These are phyloP conservation scores for Thaleichthys pacificus DNA, from an alignment of 2,797 vertebrate genomes.

Conservation along the genomic window DNA sequence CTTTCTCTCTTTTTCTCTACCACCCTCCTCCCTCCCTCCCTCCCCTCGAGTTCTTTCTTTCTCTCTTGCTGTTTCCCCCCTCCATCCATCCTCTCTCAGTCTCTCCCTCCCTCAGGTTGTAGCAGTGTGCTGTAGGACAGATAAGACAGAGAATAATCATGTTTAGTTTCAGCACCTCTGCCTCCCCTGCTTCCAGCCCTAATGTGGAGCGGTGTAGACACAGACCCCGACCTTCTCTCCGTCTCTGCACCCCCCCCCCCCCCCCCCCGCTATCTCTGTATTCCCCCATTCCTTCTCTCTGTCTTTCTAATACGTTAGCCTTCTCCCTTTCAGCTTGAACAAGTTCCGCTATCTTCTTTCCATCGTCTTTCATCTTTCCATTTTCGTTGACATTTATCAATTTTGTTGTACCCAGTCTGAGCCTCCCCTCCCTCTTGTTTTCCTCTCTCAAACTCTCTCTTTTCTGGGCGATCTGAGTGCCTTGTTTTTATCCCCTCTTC, in stretches of 20 bases:
- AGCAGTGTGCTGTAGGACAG: conserved; percentile 57
- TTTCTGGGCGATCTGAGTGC: neutral
- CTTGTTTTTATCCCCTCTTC: conserved; percentile 8
- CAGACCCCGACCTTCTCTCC: neutral
- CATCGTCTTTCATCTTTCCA: neutral
- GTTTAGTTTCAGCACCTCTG: conserved; percentile 52
- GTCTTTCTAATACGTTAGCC: neutral
- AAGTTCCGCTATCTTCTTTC: conserved; percentile 7
- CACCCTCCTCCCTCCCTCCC: neutral
- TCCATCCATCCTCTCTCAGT: conserved; percentile 55
- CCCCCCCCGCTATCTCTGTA: neutral
- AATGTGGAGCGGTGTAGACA: neutral
- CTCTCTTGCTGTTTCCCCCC: neutral
- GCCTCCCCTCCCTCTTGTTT: neutral
- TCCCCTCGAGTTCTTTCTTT: neutral
- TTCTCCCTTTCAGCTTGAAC: neutral
- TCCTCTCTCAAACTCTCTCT: conserved; percentile 13
- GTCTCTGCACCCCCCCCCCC: neutral
- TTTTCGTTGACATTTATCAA: neutral
- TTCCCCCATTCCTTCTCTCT: neutral
- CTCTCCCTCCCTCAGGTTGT: conserved; percentile 46
- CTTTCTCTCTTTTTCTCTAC: neutral
- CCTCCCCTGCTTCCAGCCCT: conserved; percentile 9
- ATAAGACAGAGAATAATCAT: conserved; percentile 64
- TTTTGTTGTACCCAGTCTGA: neutral